phyloP scores from a whole-genome alignment of 2,797 vertebrate genomes.

The Amblyraja radiata region DNA sequence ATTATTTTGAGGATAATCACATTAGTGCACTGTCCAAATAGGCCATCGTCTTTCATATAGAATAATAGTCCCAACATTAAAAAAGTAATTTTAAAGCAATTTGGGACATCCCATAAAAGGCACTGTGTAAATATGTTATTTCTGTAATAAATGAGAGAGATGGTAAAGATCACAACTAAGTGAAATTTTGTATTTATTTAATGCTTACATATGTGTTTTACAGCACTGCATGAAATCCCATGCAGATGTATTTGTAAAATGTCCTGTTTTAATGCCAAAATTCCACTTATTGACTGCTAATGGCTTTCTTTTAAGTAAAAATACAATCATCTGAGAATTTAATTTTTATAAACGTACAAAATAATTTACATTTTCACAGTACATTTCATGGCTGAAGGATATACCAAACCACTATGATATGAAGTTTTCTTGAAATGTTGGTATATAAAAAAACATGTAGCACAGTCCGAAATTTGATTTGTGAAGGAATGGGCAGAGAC shows the following conservation, averaged over 20 bases:
- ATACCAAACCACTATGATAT: neutral
- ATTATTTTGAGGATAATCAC: too few species aligned
- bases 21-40: too few species aligned
- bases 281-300: neutral
- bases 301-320: neutral
- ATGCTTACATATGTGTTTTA: neutral
- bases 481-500: too few species aligned
- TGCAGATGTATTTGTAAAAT: neutral
- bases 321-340: neutral
- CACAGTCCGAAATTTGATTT: neutral
- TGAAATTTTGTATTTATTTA: neutral
- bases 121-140: too few species aligned
- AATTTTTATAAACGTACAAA: neutral
- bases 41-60: too few species aligned
- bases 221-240: neutral
- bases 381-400: neutral
- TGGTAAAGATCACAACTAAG: neutral
- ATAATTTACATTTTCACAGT: neutral
- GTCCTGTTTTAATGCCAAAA: neutral
- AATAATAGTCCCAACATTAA: too few species aligned
- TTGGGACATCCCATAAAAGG: too few species aligned
- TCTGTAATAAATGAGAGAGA: neutral
- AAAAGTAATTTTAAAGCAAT: too few species aligned
- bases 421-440: neutral
- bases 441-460: neutral